These are phyloP conservation scores for Lagopus muta DNA, from an alignment of 2,113 vertebrate genomes.

Conservation along the genomic window DNA sequence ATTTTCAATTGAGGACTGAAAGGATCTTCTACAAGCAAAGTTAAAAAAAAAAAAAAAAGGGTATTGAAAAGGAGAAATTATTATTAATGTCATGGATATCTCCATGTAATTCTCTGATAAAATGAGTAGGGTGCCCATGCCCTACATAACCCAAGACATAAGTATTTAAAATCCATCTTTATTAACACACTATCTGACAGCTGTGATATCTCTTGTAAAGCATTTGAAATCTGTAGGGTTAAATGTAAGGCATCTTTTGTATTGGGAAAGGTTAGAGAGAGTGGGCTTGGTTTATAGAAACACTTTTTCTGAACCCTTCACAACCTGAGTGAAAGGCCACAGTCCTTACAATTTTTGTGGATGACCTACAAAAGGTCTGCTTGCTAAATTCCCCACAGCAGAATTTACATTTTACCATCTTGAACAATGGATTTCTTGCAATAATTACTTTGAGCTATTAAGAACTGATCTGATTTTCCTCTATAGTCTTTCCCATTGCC, in stretches of 20 bases:
- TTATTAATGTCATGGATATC: background rate
- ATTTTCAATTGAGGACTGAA: background rate
- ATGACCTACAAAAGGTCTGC: background rate
- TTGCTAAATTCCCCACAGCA: background rate
- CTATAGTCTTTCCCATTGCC: background rate
- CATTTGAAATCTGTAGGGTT: background rate
- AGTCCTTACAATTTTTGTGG: background rate
- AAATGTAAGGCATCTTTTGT: background rate
- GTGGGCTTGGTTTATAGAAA: background rate
- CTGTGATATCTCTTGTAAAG: background rate
- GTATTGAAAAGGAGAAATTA: background rate
- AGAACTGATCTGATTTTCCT: background rate
- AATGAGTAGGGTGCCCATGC: background rate
- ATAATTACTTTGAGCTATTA: background rate
- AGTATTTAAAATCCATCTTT: background rate
- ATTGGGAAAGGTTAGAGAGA: background rate
- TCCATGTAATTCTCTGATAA: background rate
- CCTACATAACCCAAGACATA: background rate
- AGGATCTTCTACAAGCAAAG: background rate
- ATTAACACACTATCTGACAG: background rate
- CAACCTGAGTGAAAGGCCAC: background rate
- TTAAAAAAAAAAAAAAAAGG: background rate
- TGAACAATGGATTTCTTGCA: background rate
- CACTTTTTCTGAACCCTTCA: background rate
- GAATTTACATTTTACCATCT: slow-evolving; percentile 11